Base-by-base conservation (phyloP, 1,140 invertebrate species). In the Cherax quadricarinatus region DNA sequence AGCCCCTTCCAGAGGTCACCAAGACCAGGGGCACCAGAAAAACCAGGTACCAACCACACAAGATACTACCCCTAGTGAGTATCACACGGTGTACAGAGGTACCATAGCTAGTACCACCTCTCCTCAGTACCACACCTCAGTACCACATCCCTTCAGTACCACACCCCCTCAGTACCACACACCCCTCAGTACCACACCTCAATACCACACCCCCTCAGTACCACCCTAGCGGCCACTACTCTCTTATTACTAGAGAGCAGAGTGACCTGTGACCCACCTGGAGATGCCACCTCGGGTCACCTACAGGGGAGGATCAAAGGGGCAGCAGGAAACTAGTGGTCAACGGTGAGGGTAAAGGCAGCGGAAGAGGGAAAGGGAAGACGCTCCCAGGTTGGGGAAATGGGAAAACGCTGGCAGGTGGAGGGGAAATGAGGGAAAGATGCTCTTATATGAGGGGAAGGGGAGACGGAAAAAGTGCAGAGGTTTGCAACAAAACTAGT, bases 191-290 rank as follows among this genome's bases (percentile, higher is more conserved):
- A 16, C 57, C 57, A 60, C 57, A 10, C 57, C 57, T 16, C 57
- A 60, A 3, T 60, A 16, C 57, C 57, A 60, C 57, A 10, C 9
- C 57, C 57, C 3, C 57, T 16, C 57, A 60, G 30, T 41, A 16
- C 57, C 49, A 85, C 30, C 41, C 49, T 51, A 1, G 80, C 48
- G 48, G 48, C 41, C 18, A 49, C 18, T 24, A 24, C 21, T 53
- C 80, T 51, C 80, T 81, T 51, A 81, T 81, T 81, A 81, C 80
- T 6, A 30, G 48, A 53, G 48, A 18, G 48, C 48, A 49, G 51
- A 30, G 48, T 81, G 80, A 49, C 80, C 80, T 51, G 5, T 81
- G 80, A 70, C 80, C 80, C 66, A 70, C 41, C 80, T 51, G 80
- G 48, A 81, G 80, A 49, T 16, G 48, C 48, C 18, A 10, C 14